Evolutionary conservation across 2,113 vertebrate species (phyloP).

Genomic region (Sakesphorus luctuosus): DNA sequence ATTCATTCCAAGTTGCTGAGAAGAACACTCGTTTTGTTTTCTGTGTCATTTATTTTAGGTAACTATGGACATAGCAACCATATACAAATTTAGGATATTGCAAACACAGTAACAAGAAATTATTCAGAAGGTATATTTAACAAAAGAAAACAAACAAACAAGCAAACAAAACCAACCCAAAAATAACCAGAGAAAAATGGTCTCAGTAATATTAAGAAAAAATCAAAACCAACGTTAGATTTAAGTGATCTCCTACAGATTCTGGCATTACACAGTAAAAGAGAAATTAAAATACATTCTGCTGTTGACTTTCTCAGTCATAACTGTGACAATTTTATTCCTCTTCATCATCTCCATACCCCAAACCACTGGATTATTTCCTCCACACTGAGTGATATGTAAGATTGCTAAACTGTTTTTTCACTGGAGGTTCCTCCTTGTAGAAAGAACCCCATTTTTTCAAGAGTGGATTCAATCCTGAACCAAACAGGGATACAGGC

Average conservation of each 20-base stretch:
- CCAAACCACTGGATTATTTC: not conserved
- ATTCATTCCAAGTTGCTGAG: not conserved
- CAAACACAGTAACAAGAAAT: not conserved
- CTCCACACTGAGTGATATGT: not conserved
- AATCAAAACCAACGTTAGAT: not conserved
- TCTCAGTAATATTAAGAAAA: not conserved
- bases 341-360: not conserved
- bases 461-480: not conserved
- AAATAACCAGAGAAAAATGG: not conserved
- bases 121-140: not conserved
- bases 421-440: not conserved
- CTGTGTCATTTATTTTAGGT: constrained; percentile 27
- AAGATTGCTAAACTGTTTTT: not conserved
- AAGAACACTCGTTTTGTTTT: not conserved
- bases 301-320: not conserved
- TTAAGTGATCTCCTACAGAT: not conserved
- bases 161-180: too few species aligned
- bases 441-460: not conserved
- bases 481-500: not conserved
- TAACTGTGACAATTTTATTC: not conserved
- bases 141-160: too few species aligned
- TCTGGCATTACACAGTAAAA: not conserved
- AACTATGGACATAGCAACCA: constrained; percentile 18
- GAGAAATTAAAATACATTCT: not conserved
- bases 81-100: not conserved